Evolutionary conservation across 2,113 vertebrate genomes (phyloP), one percentile per base, ranked within the genome.

Genomic region (Erinaceus europaeus): DNA sequence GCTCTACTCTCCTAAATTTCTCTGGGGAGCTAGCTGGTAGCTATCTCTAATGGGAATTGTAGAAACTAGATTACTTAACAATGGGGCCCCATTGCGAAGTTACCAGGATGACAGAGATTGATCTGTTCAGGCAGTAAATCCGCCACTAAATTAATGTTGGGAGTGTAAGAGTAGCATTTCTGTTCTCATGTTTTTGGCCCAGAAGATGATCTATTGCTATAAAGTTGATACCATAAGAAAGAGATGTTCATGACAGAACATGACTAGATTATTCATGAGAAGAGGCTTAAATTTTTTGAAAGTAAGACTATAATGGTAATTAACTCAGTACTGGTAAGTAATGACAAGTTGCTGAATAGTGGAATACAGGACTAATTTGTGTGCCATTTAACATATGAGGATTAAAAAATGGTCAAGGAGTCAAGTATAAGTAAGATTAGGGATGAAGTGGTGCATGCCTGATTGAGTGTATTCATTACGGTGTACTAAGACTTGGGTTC

Each of bases 271-370:
- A 81, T 68, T 74, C 46, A 46, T 38, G 83, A 77, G 85, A 17
- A 90, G 85, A 90, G 27, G 89, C 36, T 79, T 89, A 76, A 55
- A 72, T 92, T 81, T 95, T 91, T 59, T 20, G 0, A 94, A 92
- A 90, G 86, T 57, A 94, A 94, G 95, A 53, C 64, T 88, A 86
- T 83, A 82, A 77, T 64, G 53, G 59, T 83, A 91, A 78, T 78
- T 94, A 86, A 72, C 46, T 61, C 72, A 64, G 52, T 91, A 86
- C 50, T 89, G 79, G 90, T 55, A 88, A 93, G 91, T 92, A 55
- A 88, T 88, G 57, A 90, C 90, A 94, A 34, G 50, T 67, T 64
- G 85, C n/a, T 67, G 10, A 52, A 76, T 79, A 68, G 87, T 86
- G 10, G 29, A 92, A 3, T 44, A 8, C 23, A 29, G 42, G 64